Conservation (phyloP, 1,140 invertebrate species). For the Ceratina calcarata region DNA sequence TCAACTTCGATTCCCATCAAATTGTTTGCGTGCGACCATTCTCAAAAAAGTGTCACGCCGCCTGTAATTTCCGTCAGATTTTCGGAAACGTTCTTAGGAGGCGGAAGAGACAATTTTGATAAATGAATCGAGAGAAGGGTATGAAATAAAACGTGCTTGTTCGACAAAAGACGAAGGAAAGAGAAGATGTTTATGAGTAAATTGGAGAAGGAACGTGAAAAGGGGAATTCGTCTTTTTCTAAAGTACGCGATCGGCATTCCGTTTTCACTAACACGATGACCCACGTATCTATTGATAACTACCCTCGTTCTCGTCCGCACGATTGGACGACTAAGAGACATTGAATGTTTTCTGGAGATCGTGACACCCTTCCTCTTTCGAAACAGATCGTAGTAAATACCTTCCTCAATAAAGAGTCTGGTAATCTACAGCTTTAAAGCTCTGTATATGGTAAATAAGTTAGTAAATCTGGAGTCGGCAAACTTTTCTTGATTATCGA, state of each 20-base stretch:
- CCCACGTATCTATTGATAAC: conserved; percentile 28
- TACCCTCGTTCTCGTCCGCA: conserved; percentile 18
- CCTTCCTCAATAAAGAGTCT: no score
- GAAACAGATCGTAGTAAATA: no score
- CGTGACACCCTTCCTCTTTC: not conserved
- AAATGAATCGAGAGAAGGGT: not conserved
- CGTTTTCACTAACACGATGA: not conserved
- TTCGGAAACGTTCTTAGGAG: not conserved
- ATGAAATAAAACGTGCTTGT: not conserved
- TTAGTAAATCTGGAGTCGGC: no score
- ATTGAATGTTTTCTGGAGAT: not conserved
- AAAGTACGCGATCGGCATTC: conserved; percentile 28
- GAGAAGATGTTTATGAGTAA: conserved; percentile 20
- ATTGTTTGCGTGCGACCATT: conserved; percentile 38
- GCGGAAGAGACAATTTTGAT: not conserved
- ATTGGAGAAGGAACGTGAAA: not conserved
- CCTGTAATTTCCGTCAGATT: conserved; percentile 11
- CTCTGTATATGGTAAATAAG: no score
- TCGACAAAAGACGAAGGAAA: not conserved
- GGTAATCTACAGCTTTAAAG: no score
- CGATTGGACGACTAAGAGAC: conserved; percentile 4
- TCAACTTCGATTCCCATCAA: conserved; percentile 34
- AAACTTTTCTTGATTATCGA: no score
- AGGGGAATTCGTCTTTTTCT: conserved; percentile 1
- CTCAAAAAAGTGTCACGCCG: no score